Evolutionary conservation across 2,888 invertebrate species (phyloP).

Genomic region (Rhopalosiphum nymphaeae): DNA sequence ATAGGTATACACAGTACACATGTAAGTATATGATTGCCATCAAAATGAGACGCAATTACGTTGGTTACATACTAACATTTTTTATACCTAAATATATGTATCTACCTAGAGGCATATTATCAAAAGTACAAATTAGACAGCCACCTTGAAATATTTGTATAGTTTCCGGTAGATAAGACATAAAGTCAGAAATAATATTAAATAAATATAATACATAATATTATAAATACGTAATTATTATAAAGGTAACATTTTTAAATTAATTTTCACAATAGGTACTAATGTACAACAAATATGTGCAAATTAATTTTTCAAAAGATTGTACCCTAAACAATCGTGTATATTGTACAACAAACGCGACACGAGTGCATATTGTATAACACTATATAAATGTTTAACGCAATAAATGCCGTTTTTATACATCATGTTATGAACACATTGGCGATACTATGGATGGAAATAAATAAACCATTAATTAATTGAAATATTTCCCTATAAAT

Average conservation of each 20-base stretch:
- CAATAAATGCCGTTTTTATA: background rate
- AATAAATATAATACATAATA: background rate
- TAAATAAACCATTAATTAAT: background rate
- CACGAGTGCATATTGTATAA: background rate
- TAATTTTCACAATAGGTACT: background rate
- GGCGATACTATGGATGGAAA: background rate
- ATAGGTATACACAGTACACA: background rate
- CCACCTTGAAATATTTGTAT: slow-evolving; percentile 52
- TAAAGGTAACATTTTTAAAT: background rate
- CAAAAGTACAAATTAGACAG: slow-evolving; percentile 51
- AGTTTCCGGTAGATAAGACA: slow-evolving; percentile 31
- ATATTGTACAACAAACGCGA: background rate
- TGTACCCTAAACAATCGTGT: background rate
- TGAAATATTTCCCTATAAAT: background rate
- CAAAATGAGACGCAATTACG: slow-evolving; percentile 51
- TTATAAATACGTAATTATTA: background rate
- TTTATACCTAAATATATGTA: background rate
- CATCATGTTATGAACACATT: too few relatives aligned
- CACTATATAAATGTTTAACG: background rate
- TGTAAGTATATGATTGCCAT: background rate
- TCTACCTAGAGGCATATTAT: slow-evolving; percentile 29
- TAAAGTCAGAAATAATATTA: background rate
- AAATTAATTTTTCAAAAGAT: background rate
- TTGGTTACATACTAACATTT: slow-evolving; percentile 31
- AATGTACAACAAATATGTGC: background rate